Percentiles rank a stretch among this genome's conserved stretches.
These are phyloP conservation scores for Netelia fuscicornis DNA, from an alignment of 2,888 invertebrate species.

Conservation along the genomic window DNA sequence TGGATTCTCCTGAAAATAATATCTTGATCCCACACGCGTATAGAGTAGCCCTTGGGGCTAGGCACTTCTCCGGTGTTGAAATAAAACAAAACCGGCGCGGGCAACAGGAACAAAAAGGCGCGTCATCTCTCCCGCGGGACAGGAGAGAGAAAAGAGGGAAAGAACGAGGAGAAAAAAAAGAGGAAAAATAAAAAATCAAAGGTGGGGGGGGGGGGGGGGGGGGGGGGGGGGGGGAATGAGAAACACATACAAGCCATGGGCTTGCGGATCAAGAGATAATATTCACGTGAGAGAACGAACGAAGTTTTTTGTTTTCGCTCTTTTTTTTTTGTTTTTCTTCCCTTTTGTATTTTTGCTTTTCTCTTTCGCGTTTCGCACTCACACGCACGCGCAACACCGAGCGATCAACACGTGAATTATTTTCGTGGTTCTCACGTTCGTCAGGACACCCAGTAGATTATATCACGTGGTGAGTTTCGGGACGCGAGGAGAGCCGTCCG, in stretches of 20 bases:
- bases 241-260: neutral
- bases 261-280: conserved; percentile 66
- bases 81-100: conserved; percentile 54
- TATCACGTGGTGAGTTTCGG: conserved; percentile 80
- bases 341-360: neutral
- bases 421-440: conserved; percentile 78
- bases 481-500: conserved; percentile 52
- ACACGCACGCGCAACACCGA: conserved; percentile 7
- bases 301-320: neutral
- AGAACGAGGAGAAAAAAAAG: neutral
- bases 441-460: conserved; percentile 79
- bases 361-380: conserved; percentile 19
- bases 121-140: neutral
- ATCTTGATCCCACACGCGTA: conserved; percentile 61
- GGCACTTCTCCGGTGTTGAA: conserved; percentile 55
- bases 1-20: conserved; percentile 61
- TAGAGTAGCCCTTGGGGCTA: conserved; percentile 37
- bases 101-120: conserved; percentile 17
- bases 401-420: conserved; percentile 64
- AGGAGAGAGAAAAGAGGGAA: neutral
- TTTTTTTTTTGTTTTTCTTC: too few relatives aligned
- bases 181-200: neutral
- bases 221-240: neutral
- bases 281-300: conserved; percentile 37
- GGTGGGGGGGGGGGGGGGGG: neutral